A percentile compares a stretch with the other conserved stretches of the same genome.
phyloP scores from a whole-genome alignment of 2,888 invertebrate genomes.

The Dolichomitus sp. region DNA sequence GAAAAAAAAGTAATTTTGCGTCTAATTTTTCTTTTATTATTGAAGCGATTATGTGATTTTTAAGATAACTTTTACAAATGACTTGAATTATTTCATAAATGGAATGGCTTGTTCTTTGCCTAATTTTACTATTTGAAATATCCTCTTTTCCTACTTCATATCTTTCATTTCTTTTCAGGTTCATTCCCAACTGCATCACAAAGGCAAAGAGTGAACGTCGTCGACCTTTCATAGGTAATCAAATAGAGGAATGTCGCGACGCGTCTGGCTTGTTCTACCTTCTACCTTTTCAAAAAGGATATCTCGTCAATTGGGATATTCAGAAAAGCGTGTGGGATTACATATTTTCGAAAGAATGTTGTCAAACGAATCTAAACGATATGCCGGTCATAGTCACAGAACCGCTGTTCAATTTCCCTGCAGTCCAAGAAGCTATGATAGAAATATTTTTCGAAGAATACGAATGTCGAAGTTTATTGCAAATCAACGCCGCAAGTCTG shows the following conservation, averaged over 20 bases:
- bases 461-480: constrained; percentile 93
- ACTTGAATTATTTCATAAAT: too few relatives aligned
- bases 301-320: constrained; percentile 98
- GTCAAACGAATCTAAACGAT: constrained; percentile 92
- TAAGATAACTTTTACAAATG: too few relatives aligned
- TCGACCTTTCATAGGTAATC: constrained; percentile 96
- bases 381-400: constrained; percentile 96
- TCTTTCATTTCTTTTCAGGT: constrained; percentile 84
- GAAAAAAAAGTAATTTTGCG: too few relatives aligned
- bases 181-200: constrained; percentile 98
- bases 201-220: constrained; percentile 99
- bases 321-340: constrained; percentile 99
- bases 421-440: constrained; percentile 96
- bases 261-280: constrained; percentile 98
- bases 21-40: too few relatives aligned
- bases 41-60: too few relatives aligned
- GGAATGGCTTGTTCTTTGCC: too few relatives aligned
- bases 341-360: constrained; percentile 95
- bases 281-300: constrained; percentile 97
- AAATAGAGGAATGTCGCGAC: constrained; percentile 98
- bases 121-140: not conserved
- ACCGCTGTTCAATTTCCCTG: constrained; percentile 96
- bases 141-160: not conserved
- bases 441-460: constrained; percentile 99
- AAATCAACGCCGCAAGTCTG: constrained; percentile 94